phyloP scores from a whole-genome alignment of 2,888 invertebrate species.

The Chironomus riparius region DNA sequence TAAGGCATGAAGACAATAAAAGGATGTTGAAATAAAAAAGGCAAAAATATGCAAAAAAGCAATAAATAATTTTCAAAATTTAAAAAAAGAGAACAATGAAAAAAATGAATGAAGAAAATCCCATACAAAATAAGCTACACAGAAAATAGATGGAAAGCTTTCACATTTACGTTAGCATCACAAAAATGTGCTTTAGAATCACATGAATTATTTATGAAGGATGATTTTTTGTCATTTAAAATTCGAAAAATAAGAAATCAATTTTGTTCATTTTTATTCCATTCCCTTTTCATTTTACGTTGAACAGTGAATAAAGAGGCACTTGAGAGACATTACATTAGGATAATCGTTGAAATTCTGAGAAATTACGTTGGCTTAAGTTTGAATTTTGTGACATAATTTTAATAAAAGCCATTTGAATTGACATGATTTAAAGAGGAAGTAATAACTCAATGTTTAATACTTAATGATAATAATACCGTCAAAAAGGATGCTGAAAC shows the following conservation, averaged over 20 bases:
- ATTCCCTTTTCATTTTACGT: not conserved
- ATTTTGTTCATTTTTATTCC: not conserved
- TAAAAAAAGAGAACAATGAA: not conserved
- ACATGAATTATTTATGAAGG: not conserved
- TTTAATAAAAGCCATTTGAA: too few relatives aligned
- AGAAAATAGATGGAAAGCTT: not conserved
- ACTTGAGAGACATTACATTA: too few relatives aligned
- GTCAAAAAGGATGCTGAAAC: too few relatives aligned
- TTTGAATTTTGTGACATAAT: too few relatives aligned
- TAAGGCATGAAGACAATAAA: too few relatives aligned
- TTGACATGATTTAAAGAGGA: too few relatives aligned
- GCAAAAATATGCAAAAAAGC: not conserved
- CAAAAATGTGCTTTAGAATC: not conserved
- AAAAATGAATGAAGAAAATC: not conserved
- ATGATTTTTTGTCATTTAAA: not conserved
- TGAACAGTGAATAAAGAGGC: not conserved
- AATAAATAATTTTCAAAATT: not conserved
- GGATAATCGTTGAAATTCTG: too few relatives aligned
- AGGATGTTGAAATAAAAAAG: not conserved
- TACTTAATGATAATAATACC: too few relatives aligned
- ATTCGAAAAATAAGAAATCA: not conserved
- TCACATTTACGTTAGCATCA: not conserved
- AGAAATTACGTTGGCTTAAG: too few relatives aligned
- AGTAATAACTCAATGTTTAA: too few relatives aligned
- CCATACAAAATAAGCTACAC: not conserved